Evolutionary conservation across 1,140 invertebrate species (phyloP).

Genomic region (Platyscapa corneri): DNA sequence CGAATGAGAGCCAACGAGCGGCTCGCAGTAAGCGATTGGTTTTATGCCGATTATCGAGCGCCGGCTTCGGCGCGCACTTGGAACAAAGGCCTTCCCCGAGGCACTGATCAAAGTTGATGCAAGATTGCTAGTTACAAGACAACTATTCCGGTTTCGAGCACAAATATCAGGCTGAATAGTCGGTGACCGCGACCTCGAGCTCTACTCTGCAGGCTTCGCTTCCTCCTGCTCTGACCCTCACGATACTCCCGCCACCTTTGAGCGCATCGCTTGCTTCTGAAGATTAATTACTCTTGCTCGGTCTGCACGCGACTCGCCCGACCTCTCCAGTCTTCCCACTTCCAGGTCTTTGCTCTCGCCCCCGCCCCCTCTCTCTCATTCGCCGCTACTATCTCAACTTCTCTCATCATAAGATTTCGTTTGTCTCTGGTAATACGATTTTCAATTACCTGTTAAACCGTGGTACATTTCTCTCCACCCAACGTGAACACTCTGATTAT

Average conservation of each 20-base stretch:
- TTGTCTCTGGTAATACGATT: too few species aligned
- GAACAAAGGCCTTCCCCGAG: too few species aligned
- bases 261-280: background rate
- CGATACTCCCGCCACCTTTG: background rate
- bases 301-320: background rate
- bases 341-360: too few species aligned
- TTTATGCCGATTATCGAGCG: too few species aligned
- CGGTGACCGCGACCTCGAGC: background rate
- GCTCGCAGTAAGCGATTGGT: too few species aligned
- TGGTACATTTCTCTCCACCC: background rate
- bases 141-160: background rate
- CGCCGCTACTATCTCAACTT: too few species aligned
- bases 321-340: background rate
- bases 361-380: too few species aligned
- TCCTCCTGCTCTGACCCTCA: background rate
- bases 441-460: too few species aligned
- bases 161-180: background rate
- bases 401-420: too few species aligned
- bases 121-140: background rate
- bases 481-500: too few species aligned
- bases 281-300: background rate
- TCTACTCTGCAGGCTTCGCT: background rate
- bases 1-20: too few species aligned
- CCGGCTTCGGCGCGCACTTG: too few species aligned
- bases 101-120: background rate